phyloP scores from a whole-genome alignment of 2,113 vertebrate species.

The Ictalurus punctatus region DNA sequence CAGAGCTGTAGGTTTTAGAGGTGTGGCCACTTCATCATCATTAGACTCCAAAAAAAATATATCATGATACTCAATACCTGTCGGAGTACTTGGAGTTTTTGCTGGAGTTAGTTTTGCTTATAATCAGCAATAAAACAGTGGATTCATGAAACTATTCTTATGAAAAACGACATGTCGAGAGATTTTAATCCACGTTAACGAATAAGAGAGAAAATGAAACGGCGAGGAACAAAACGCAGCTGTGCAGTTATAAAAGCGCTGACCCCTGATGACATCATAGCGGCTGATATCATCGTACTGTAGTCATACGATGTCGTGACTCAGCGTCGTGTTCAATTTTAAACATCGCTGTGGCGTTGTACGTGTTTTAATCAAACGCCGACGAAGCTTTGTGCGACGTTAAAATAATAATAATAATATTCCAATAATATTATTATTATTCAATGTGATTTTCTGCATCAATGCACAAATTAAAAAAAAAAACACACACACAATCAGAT shows the following conservation, averaged over 20 bases:
- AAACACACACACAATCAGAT: neutral
- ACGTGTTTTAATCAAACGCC: neutral
- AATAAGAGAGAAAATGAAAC: neutral
- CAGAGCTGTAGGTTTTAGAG: neutral
- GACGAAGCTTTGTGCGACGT: neutral
- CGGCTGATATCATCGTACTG: neutral
- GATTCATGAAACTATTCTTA: neutral
- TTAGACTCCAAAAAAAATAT: neutral
- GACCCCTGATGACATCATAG: slow-evolving; percentile 1
- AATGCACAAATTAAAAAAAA: neutral
- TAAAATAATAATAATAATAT: neutral
- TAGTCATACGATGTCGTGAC: neutral
- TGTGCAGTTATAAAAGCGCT: neutral
- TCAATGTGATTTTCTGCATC: neutral
- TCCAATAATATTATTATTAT: neutral
- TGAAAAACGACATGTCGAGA: neutral
- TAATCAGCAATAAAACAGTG: neutral
- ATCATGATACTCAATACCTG: neutral
- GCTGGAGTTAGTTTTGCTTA: neutral
- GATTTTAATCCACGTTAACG: neutral
- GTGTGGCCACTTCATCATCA: neutral
- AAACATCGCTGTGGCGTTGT: neutral
- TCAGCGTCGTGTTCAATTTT: neutral
- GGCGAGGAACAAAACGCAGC: neutral
- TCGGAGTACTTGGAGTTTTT: neutral